Base-by-base conservation (phyloP, 1,140 invertebrate species). In the Ceratitis capitata region DNA sequence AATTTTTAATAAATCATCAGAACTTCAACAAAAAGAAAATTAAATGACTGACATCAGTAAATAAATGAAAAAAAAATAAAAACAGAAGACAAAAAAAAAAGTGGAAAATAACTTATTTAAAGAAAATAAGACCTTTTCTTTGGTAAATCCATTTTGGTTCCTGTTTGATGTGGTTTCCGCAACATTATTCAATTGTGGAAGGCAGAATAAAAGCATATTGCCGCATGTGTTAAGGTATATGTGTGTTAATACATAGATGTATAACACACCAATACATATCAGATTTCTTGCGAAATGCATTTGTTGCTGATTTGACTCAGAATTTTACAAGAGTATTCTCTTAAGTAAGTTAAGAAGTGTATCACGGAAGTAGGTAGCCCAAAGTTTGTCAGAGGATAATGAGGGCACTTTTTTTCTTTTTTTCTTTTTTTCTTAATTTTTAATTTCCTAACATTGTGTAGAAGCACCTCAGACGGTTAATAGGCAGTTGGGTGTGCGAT, bases 161-260 rank as follows among this genome's bases (percentile, higher is more conserved):
- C 12, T 69, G 29, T 69, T 32, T 69, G 61, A 69, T 69, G 61
- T 69, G 61, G 61, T 69, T 69, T 69, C 32, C 61, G 61, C 61
- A 69, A 69, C 61, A 39, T 35, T 35, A 69, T 69, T 69, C 29
- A 35, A 69, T 69, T 35, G 61, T 35, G 61, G 61, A 69, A 35
- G 29, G 5, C 32, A 35, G 29, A 69, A 69, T 69, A 69, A 69
- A 69, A 69, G 61, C 39, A 14, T 64, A 58, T 64, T 9, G 32
- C 14, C 5, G 32, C 32, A n/a, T 35, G 51, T 39, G 61, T 69
- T 35, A 19, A 26, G 7, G 61, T 7, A 53, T 53, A 53, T 16
- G n/a, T n/a, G n/a, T n/a, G n/a, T n/a, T n/a, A n/a, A n/a, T n/a
- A n/a, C n/a, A n/a, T n/a, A n/a, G n/a, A n/a, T n/a, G n/a, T n/a